Percentiles rank a stretch among this genome's conserved stretches.
Conservation (phyloP, 1,140 invertebrate genomes). For the Calosoma granatense region DNA sequence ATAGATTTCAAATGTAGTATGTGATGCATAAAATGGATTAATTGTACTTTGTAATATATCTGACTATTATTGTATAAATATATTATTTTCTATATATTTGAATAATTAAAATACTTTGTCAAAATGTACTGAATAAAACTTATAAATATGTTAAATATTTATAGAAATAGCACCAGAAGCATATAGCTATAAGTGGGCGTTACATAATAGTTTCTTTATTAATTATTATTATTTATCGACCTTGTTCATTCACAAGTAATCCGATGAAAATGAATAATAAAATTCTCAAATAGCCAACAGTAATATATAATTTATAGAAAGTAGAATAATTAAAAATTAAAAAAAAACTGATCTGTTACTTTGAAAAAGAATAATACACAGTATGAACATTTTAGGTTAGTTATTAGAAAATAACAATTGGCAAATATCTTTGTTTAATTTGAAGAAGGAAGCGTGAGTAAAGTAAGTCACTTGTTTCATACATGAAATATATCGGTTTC, state of each 20-base stretch:
- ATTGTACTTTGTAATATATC: neutral
- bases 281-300: too few relatives aligned
- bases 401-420: too few relatives aligned
- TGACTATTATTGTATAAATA: neutral
- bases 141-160: neutral
- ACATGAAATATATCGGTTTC: slow-evolving; percentile 1
- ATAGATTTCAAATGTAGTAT: too few relatives aligned
- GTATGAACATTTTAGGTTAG: too few relatives aligned
- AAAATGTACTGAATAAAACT: neutral
- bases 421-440: too few relatives aligned
- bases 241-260: too few relatives aligned
- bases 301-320: neutral
- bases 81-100: neutral
- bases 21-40: neutral
- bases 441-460: too few relatives aligned
- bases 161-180: neutral
- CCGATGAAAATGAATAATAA: too few relatives aligned
- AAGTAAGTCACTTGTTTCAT: neutral
- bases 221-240: too few relatives aligned
- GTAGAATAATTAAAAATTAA: neutral
- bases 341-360: too few relatives aligned
- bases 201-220: too few relatives aligned
- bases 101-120: neutral
- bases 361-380: too few relatives aligned
- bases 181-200: neutral